Evolutionary conservation across 1,140 invertebrate genomes (phyloP), one percentile per base, ranked within the genome.

Genomic region (Galleria mellonella): DNA sequence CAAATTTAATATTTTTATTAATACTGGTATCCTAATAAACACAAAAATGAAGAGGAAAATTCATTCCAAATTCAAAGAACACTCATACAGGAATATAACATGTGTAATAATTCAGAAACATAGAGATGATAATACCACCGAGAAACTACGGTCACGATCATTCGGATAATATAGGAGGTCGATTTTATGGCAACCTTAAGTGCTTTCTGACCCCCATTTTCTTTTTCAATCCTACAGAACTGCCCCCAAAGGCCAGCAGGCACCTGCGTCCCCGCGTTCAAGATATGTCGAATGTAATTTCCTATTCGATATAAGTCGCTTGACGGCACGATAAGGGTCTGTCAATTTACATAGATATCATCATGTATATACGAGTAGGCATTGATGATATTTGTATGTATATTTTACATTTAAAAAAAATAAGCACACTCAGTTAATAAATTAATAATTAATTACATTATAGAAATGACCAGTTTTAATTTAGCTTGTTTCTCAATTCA

Each of bases 211-310:
- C 65, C 65, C 52, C 64, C 55, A 47, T 65, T 68, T 60, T 64
- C 47, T 64, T 68, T 68, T 68, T 59, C 65, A 68, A 68, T 68
- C 57, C 53, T 47, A 47, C 33, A 42, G 30, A 64, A 68, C 58
- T 59, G 44, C 51, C 47, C 65, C 62, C 65, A 43, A 44, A 62
- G 56, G 58, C 51, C 55, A 49, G 36, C 13, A 30, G 48, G 46
- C 65, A 68, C 65, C 65, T 68, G 65, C 51, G 61, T 32, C 55
- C 47, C 43, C 32, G 28, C 32, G 32, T 31, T 49, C 14, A 6
- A 31, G 33, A 32, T 37, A 35, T 17, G 13, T 33, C 30, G 2
- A 12, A 27, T 43, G 7, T 43, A 43, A 43, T 43, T 43, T 27
- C 17, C 41, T 14, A 15, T 40, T 13, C 15, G 13, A 43, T 37